Evolutionary conservation across 1,140 invertebrate genomes (phyloP), one percentile per base, ranked within the genome.

Genomic region (Rhagoletis zephyria): DNA sequence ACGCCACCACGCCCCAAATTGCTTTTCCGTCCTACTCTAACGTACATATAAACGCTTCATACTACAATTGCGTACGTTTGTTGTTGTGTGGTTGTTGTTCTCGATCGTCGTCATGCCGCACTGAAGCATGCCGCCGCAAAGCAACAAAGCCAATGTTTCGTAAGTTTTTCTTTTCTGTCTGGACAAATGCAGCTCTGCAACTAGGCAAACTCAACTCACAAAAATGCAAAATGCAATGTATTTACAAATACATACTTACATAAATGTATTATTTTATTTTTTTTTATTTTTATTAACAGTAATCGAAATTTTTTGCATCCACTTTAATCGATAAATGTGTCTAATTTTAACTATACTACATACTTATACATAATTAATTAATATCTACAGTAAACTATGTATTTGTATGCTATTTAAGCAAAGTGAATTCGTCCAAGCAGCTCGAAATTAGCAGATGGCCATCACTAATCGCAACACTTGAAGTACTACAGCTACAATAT

Each of bases 1-100:
- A 81, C 48, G 48, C 74, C 7, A 81, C 9, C 74, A 81, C 74
- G 74, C 74, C 74, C 74, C 51, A 56, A 56, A 81, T 6, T 81
- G 74, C 16, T 81, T 81, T 81, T 81, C 74, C 74, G 74, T 56
- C 74, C 74, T 81, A n/a, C 74, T 81, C 74, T 81, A 81, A 81
- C 74, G 48, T 16, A 30, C 30, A 30, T 16, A n/a, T 81, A 56
- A 81, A 74, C 74, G 74, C 16, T 81, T 56, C 74, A 81, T 42
- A 81, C 74, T 56, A 10, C 74, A 81, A 56, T 9, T 19, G 16
- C 30, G 42, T 81, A 56, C 48, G 74, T 81, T 77, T 48, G 45
- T 77, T 77, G 30, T 77, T 30, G 30, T 30, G 51, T 56, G 51
- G 5, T 56, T 81, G 74, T 81, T 81, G 74, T 81, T 56, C 45